Base-by-base conservation (phyloP, 2,113 vertebrate species). In the Atrichornis clamosus region DNA sequence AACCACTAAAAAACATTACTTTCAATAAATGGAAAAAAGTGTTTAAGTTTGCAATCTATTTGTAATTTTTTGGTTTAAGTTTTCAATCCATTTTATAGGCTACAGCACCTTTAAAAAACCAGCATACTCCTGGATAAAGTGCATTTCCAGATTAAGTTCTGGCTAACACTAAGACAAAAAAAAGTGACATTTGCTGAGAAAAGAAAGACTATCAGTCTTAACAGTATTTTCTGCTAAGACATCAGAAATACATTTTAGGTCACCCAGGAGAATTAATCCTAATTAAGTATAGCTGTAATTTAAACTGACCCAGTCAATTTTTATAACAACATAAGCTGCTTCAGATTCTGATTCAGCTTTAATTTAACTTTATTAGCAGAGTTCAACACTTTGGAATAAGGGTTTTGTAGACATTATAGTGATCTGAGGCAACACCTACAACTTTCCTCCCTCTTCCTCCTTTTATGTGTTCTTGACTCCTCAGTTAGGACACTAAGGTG, bases 251-350 rank as follows among this genome's bases (percentile, higher is more conserved):
- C 28, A 70, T 85, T 95, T 91, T 50, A 87, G 80, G 60, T 81
- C 59, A 58, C 84, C 64, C 64, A 55, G 16, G 27, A 94, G 73
- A 94, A 84, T 89, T 89, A 93, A 78, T 75, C 33, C 42, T 81
- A 96, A 92, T 95, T 91, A 96, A 91, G 46, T 55, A 73, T 84
- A 89, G 37, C 64, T 87, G 77, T 90, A 93, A 93, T 68, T 95
- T 82, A 91, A 96, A 95, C 28, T 64, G 65, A 75, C 67, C 75
- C 44, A 68, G 67, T 44, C 67, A 87, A 87, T 68, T 79, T 73
- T 70, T 13, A 1, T 72, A 91, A 79, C 41, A 72, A 79, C 49
- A 79, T 14, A 72, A 33, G 35, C 21, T 84, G 24, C 81, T 41
- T 83, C 73, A 82, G 37, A 93, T 60, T 79, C 39, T 56, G 28